phyloP scores from a whole-genome alignment of 2,113 vertebrate species.

The Dunckerocampus dactyliophorus region DNA sequence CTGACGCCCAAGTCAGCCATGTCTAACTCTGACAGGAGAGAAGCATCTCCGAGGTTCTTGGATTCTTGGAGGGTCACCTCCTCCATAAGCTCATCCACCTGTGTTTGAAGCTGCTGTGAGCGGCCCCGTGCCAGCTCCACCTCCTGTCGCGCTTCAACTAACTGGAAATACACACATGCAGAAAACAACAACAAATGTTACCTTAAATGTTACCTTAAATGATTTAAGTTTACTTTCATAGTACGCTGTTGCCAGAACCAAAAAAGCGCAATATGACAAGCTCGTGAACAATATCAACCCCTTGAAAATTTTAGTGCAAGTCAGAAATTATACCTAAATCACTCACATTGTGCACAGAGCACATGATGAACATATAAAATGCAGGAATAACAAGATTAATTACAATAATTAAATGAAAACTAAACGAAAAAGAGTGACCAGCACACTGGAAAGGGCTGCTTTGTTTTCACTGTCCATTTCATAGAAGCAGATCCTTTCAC shows the following conservation, averaged over 20 bases:
- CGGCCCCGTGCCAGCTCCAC: conserved; percentile 47
- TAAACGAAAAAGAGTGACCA: too few species aligned
- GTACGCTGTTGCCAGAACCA: neutral
- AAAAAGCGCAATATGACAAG: too few species aligned
- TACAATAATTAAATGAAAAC: too few species aligned
- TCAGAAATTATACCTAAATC: too few species aligned
- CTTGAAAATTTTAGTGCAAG: neutral
- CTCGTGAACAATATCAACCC: neutral
- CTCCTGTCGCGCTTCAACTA: conserved; percentile 59
- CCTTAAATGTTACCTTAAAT: too few species aligned
- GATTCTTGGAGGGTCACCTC: conserved; percentile 59
- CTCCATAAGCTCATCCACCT: conserved; percentile 72
- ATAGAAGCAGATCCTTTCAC: too few species aligned
- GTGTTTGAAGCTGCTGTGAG: conserved; percentile 64
- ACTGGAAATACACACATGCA: conserved; percentile 39
- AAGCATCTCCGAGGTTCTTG: conserved; percentile 49
- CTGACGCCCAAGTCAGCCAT: conserved; percentile 37
- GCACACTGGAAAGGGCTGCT: too few species aligned
- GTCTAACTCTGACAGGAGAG: conserved; percentile 69
- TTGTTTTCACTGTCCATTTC: too few species aligned
- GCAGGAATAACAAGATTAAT: too few species aligned
- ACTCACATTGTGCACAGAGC: too few species aligned
- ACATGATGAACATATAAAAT: too few species aligned
- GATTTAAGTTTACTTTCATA: neutral
- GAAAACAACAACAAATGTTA: neutral